A percentile compares a stretch with the other conserved stretches of the same genome.
phyloP scores from a whole-genome alignment of 2,888 invertebrate genomes.

The Drosophila hamatofila region DNA sequence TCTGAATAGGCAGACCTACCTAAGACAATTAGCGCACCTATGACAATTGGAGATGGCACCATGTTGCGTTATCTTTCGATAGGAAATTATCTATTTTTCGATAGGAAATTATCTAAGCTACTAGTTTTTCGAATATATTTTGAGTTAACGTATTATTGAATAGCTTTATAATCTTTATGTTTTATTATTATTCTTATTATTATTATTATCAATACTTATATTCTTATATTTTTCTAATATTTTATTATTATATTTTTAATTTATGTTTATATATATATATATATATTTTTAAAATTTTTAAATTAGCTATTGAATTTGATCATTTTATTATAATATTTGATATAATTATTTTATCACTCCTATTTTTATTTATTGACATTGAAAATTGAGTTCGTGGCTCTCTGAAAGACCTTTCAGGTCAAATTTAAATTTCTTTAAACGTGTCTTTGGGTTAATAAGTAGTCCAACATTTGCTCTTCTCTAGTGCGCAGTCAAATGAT shows the following conservation, averaged over 20 bases:
- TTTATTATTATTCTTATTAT: neutral
- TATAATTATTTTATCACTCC: no score
- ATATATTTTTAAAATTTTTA: no score
- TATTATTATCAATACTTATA: neutral
- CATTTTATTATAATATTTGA: no score
- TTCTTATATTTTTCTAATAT: neutral
- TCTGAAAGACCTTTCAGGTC: neutral
- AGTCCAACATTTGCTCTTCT: neutral
- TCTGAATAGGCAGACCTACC: constrained; percentile 16
- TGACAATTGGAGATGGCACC: constrained; percentile 11
- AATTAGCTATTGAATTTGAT: no score
- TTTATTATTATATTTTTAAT: neutral
- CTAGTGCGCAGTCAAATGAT: neutral
- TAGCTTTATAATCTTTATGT: neutral
- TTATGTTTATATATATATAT: no score
- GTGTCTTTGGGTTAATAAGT: neutral
- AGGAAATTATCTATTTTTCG: neutral
- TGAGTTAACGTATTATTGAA: neutral
- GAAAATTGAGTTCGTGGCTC: no score
- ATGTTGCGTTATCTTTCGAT: neutral
- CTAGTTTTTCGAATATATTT: neutral
- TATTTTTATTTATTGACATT: no score
- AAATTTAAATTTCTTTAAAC: neutral
- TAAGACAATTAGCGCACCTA: constrained; percentile 41
- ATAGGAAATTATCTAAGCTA: neutral